A percentile compares a stretch with the other conserved stretches of the same genome.
These are phyloP conservation scores for Sesia apiformis DNA, from an alignment of 2,888 invertebrate genomes.

Conservation along the genomic window DNA sequence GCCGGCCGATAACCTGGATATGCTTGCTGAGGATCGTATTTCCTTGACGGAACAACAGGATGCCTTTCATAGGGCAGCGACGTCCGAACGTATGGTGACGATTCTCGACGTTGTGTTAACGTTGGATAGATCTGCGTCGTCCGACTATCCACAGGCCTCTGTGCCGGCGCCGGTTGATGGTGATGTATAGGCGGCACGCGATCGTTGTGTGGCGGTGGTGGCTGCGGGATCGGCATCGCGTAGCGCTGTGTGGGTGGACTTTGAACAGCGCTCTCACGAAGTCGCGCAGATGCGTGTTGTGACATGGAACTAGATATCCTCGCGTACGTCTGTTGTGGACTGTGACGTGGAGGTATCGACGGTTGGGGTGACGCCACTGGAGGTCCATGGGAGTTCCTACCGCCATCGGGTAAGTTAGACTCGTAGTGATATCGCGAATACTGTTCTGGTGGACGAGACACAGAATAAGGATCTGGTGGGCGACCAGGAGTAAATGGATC, in stretches of 20 bases:
- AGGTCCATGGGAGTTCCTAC: slow-evolving; percentile 39
- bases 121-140: slow-evolving; percentile 40
- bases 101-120: slow-evolving; percentile 44
- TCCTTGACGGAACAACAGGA: slow-evolving; percentile 42
- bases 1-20: slow-evolving; percentile 59
- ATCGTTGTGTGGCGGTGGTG: slow-evolving; percentile 60
- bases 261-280: slow-evolving; percentile 44
- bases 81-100: slow-evolving; percentile 42
- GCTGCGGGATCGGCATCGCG: slow-evolving; percentile 35
- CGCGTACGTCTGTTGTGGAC: slow-evolving; percentile 42
- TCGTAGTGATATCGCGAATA: slow-evolving; percentile 56
- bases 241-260: slow-evolving; percentile 52
- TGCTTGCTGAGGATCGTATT: slow-evolving; percentile 61
- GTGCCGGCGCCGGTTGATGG: slow-evolving; percentile 39
- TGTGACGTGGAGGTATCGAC: slow-evolving; percentile 45
- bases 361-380: slow-evolving; percentile 49
- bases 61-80: slow-evolving; percentile 54
- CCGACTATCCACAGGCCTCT: slow-evolving; percentile 39
- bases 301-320: slow-evolving; percentile 51
- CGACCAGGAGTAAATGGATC: slow-evolving; percentile 52
- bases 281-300: slow-evolving; percentile 35
- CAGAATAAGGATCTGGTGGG: slow-evolving; percentile 54
- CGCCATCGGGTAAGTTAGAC: slow-evolving; percentile 32
- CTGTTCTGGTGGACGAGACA: slow-evolving; percentile 51
- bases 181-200: slow-evolving; percentile 67